Base-by-base conservation (phyloP, 2,888 invertebrate genomes). In the Sinopyrophorus schimmeli region DNA sequence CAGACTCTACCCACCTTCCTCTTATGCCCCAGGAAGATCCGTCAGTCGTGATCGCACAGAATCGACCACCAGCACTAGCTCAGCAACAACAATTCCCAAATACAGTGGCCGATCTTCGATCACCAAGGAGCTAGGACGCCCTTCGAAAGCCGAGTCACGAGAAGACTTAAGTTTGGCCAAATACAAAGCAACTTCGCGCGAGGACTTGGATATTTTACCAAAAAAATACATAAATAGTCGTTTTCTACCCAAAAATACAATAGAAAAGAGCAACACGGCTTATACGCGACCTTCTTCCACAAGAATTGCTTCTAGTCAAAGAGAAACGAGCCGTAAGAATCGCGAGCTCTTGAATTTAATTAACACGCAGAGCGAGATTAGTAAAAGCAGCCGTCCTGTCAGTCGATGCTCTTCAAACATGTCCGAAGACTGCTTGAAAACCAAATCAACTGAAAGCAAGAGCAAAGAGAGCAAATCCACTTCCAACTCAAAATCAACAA, bases 1-100 rank as follows among this genome's bases (percentile, higher is more conserved):
- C 31, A 66, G 62, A 43, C 77, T 77, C 61, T 78, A 79, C 69
- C 74, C 79, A 67, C 65, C 76, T 61, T 72, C 76, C 59, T 78
- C 77, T 54, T 79, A 73, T 62, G 77, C 77, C 61, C 62, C 66
- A 12, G 58, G n/a, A n/a, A n/a, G 69, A 53, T 68, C 70, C 3
- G 63, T 59, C 6, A 71, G 71, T 47, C 59, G 70, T 43, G 73
- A 73, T 60, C 59, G 65, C 52, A 62, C 65, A 1, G 68, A 72
- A 14, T 63, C 69, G n/a, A n/a, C n/a, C 1, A 57, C 63, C n/a
- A 56, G 54, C 2, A 55, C 57, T 11, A 50, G 53, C 5, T 55
- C 60, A 11, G 44, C 60, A 16, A 61, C 67, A 6, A 69, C 72
- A 7, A 66, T 66, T 31, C 65, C 67, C 12, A 67, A 67, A 56